Evolutionary conservation across 2,797 vertebrate species (phyloP), one percentile per base, ranked within the genome.

Genomic region (Anniella stebbinsi): DNA sequence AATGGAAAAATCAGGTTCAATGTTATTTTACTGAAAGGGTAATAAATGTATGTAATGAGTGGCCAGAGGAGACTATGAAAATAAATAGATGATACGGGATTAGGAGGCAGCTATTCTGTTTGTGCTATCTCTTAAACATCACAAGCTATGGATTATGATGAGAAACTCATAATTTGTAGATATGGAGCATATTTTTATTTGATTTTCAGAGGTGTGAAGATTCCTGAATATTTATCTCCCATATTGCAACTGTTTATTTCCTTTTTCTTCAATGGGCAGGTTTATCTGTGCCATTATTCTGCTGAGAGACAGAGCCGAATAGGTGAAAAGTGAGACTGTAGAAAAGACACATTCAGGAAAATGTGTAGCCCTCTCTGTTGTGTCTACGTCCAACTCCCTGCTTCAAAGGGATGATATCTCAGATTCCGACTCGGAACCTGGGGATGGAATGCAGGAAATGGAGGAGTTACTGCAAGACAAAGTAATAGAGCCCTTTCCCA

Each of bases 51-150:
- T 78, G 51, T 85, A 88, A 73, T 81, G 38, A 88, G 45, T 81
- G 78, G 21, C 87, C 60, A 86, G 69, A 91, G 48, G 76, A 85
- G 60, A 63, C 77, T 60, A 67, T 82, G 69, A 91, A 91, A 82
- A 45, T 88, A 87, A 88, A 91, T 86, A 81, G 82, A 30, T 93
- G 86, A 90, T 82, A 94, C 84, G 66, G 25, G 92, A 95, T 95
- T 94, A 80, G 87, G 91, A 94, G 91, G 91, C 67, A 94, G 87
- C 91, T 95, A 84, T 87, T 92, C 86, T 90, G 75, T 90, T 88
- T 83, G 82, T 36, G 23, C 18, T 33, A 80, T 21, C 67, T 92
- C 80, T 1, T 0, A 67, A 91, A 90, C 86, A 88, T 28, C 78
- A 85, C 86, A 87, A 86, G 88, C 8, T 83, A 45, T 15, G 80